phyloP scores from a whole-genome alignment of 2,797 vertebrate species.

The Acanthis flammea region DNA sequence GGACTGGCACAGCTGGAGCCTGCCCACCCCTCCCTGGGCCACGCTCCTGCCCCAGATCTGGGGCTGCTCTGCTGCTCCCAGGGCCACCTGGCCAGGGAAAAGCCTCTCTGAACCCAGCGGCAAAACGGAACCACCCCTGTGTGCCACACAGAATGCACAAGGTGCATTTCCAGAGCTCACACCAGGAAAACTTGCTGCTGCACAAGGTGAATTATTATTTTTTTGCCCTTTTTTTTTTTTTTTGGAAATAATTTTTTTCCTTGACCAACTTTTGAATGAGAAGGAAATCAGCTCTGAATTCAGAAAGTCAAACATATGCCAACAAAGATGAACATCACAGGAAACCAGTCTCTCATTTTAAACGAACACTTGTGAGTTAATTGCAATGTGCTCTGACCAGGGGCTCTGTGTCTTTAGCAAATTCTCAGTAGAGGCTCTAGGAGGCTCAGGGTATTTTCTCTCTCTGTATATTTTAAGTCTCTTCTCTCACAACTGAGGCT shows the following conservation, averaged over 20 bases:
- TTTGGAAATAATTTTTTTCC: rapidly evolving
- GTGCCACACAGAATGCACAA: not conserved
- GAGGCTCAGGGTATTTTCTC: conserved; percentile 75
- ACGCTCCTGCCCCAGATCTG: rapidly evolving
- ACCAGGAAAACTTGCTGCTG: conserved; percentile 26
- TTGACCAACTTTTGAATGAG: conserved; percentile 34
- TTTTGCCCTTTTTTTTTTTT: not conserved
- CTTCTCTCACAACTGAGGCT: conserved; percentile 33
- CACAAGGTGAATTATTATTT: not conserved
- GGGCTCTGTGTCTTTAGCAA: conserved; percentile 60
- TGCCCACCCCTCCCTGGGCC: not conserved
- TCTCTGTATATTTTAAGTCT: conserved; percentile 50
- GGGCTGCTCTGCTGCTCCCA: not conserved
- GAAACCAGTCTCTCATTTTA: conserved; percentile 44
- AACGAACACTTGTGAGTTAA: not conserved
- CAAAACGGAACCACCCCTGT: not conserved
- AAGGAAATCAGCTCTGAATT: conserved; percentile 42
- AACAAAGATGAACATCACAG: conserved; percentile 44
- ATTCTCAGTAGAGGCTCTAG: conserved; percentile 77
- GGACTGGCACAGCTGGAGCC: not conserved
- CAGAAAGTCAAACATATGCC: conserved; percentile 28
- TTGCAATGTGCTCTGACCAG: not conserved
- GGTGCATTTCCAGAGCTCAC: not conserved
- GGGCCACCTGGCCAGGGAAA: not conserved
- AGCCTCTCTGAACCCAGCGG: not conserved